A percentile compares a stretch with the other conserved stretches of the same genome.
Conservation (phyloP, 1,140 invertebrate species). For the Heliconius eleuchia region DNA sequence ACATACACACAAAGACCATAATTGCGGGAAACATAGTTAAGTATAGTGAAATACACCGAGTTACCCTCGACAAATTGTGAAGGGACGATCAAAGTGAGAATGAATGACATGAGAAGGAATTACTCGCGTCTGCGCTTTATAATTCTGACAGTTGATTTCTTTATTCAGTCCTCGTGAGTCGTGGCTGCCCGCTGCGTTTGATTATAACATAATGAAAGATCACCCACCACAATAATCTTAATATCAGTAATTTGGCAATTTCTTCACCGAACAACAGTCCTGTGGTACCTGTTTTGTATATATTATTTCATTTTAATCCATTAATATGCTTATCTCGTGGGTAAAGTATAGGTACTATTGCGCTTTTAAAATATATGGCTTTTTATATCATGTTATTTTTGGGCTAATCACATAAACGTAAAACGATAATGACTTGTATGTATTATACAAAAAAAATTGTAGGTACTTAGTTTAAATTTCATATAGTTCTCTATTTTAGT, state of each 20-base stretch:
- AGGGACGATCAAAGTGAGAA: constrained; percentile 62
- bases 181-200: constrained; percentile 47
- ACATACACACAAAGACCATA: constrained; percentile 15
- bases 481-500: no score
- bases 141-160: constrained; percentile 70
- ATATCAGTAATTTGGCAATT: constrained; percentile 33
- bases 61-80: constrained; percentile 59
- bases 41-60: constrained; percentile 14
- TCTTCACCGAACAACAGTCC: neutral
- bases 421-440: neutral
- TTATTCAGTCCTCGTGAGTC: constrained; percentile 61
- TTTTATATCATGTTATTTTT: neutral
- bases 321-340: constrained; percentile 27
- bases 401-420: neutral
- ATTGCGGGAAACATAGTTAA: constrained; percentile 15
- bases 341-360: constrained; percentile 1
- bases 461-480: no score
- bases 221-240: constrained; percentile 27
- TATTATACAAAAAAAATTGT: no score
- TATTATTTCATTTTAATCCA: constrained; percentile 16
- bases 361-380: constrained; percentile 17
- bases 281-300: constrained; percentile 20
- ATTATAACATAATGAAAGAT: constrained; percentile 44
- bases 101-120: constrained; percentile 33
- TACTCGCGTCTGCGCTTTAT: constrained; percentile 49